A percentile compares a stretch with the other conserved stretches of the same genome.
Evolutionary conservation across 2,113 vertebrate genomes (phyloP).

Genomic region (Oryzias melastigma): DNA sequence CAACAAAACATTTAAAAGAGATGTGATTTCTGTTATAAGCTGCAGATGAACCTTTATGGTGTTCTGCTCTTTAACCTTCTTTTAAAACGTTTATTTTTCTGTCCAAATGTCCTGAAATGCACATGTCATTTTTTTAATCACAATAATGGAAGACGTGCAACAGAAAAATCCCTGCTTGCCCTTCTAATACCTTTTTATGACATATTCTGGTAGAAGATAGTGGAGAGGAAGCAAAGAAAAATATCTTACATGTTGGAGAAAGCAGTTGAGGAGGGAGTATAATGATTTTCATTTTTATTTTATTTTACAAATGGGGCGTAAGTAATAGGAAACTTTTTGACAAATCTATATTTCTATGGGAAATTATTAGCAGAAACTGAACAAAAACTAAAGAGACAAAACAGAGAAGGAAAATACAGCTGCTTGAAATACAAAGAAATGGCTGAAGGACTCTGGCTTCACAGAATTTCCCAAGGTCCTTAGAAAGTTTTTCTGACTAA

Average conservation of each 20-base stretch:
- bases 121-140: constrained; percentile 12
- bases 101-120: constrained; percentile 55
- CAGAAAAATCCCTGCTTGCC: constrained; percentile 38
- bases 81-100: constrained; percentile 71
- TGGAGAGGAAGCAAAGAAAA: background rate
- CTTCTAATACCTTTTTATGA: constrained; percentile 18
- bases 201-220: too few species aligned
- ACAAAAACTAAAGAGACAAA: constrained; percentile 23
- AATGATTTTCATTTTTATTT: background rate
- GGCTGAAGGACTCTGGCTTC: constrained; percentile 28
- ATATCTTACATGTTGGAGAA: background rate
- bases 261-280: constrained; percentile 7
- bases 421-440: constrained; percentile 39
- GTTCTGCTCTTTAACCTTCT: constrained; percentile 62
- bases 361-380: background rate
- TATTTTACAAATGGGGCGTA: background rate
- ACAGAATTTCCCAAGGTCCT: constrained; percentile 18
- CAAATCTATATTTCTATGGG: background rate
- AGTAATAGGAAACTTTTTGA: background rate
- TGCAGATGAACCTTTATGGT: constrained; percentile 9
- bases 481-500: constrained; percentile 51
- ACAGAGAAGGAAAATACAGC: constrained; percentile 47
- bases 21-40: too few species aligned
- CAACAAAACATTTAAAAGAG: too few species aligned
- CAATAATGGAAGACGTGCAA: constrained; percentile 1